These are phyloP conservation scores for Maniola jurtina DNA, from an alignment of 1,140 invertebrate genomes.

Conservation along the genomic window DNA sequence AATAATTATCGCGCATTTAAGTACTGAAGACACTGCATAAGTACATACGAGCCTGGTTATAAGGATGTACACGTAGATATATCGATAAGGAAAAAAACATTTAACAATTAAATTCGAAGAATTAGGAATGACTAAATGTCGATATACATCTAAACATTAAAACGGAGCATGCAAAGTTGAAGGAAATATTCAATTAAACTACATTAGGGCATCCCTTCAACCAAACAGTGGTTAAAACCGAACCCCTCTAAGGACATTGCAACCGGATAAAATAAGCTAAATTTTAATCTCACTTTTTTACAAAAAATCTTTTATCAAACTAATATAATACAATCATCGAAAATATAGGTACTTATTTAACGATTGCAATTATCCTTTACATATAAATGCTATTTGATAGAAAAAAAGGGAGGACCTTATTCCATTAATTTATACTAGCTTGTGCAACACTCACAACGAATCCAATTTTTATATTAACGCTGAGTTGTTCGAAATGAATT, in stretches of 20 bases:
- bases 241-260: constrained; percentile 35
- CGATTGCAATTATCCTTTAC: constrained; percentile 37
- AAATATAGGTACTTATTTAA: constrained; percentile 8
- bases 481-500: too few relatives aligned
- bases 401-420: constrained; percentile 41
- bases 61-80: constrained; percentile 29
- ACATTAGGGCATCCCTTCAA: constrained; percentile 44
- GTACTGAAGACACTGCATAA: constrained; percentile 12
- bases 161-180: constrained; percentile 53
- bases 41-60: constrained; percentile 24
- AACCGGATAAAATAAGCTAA: constrained; percentile 5
- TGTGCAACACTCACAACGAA: constrained; percentile 5
- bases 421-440: constrained; percentile 27
- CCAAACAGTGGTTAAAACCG: constrained; percentile 52
- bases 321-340: not conserved
- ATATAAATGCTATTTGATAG: constrained; percentile 48
- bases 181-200: constrained; percentile 28
- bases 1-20: constrained; percentile 21
- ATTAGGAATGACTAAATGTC: constrained; percentile 61
- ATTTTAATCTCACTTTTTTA: constrained; percentile 25
- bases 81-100: constrained; percentile 37
- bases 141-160: constrained; percentile 46
- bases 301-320: constrained; percentile 7
- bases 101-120: constrained; percentile 60
- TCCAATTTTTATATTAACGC: too few relatives aligned